Conservation (phyloP, 2,888 invertebrate species). For the Drosophila setosimentum region DNA sequence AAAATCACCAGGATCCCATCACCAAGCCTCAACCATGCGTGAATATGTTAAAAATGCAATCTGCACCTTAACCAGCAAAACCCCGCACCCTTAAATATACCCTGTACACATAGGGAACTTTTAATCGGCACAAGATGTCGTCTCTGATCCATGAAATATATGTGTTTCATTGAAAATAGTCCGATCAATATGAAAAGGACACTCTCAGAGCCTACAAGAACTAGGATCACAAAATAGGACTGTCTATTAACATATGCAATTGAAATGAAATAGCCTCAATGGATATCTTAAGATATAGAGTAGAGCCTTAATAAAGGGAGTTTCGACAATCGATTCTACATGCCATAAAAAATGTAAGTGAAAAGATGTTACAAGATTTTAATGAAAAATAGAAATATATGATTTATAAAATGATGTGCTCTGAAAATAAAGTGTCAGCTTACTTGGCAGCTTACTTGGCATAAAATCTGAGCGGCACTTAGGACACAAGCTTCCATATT, state of each 20-base stretch:
- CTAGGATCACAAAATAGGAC: background rate
- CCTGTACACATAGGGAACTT: background rate
- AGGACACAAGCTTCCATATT: background rate
- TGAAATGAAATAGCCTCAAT: background rate
- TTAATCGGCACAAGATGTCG: background rate
- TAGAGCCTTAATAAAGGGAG: background rate
- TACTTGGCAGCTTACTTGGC: background rate
- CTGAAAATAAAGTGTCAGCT: background rate
- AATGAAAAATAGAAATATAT: background rate
- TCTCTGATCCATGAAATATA: background rate
- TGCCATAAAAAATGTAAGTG: background rate
- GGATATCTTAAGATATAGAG: background rate
- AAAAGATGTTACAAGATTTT: background rate
- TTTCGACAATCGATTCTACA: background rate
- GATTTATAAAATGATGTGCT: background rate
- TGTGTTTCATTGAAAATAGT: background rate
- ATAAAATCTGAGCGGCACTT: background rate
- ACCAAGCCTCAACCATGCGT: conserved; percentile 44
- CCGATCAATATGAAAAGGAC: background rate
- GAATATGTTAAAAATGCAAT: conserved; percentile 59
- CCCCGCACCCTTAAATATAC: conserved; percentile 9
- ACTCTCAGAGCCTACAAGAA: background rate
- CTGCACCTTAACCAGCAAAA: background rate
- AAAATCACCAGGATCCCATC: background rate
- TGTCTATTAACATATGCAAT: background rate